Evolutionary conservation across 2,113 vertebrate species (phyloP).

Genomic region (Grallaria varia): DNA sequence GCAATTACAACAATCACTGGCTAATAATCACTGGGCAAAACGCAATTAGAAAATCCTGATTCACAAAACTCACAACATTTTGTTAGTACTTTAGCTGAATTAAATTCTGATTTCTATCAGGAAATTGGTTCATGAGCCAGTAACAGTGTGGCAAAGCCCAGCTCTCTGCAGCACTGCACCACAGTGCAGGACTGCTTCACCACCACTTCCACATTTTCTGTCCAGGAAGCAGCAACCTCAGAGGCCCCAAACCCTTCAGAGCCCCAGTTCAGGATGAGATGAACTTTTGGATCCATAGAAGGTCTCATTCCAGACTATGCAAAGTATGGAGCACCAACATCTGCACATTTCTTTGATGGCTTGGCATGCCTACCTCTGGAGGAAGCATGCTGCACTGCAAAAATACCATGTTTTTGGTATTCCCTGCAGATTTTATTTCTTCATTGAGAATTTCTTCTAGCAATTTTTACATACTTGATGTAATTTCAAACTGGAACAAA

Average conservation of each 20-base stretch:
- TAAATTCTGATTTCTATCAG: not conserved
- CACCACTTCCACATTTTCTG: not conserved
- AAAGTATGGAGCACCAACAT: not conserved
- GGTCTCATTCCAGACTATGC: not conserved
- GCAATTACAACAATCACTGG: not conserved
- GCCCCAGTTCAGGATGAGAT: not conserved
- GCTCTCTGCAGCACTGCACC: not conserved
- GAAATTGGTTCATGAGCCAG: accelerated
- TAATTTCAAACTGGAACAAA: not conserved
- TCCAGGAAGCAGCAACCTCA: not conserved
- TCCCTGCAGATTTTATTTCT: not conserved
- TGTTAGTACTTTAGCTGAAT: not conserved
- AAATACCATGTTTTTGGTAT: not conserved
- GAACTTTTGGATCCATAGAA: not conserved
- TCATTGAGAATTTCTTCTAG: not conserved
- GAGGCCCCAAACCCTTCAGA: not conserved
- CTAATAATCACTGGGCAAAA: not conserved
- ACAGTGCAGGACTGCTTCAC: not conserved
- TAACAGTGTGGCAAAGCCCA: accelerated
- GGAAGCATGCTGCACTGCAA: not conserved
- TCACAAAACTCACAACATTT: not conserved
- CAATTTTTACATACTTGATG: not conserved
- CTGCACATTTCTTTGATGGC: not conserved
- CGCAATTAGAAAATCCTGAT: not conserved
- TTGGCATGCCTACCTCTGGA: not conserved